Conservation (phyloP, 1,140 invertebrate species). For the Planococcus citri region DNA sequence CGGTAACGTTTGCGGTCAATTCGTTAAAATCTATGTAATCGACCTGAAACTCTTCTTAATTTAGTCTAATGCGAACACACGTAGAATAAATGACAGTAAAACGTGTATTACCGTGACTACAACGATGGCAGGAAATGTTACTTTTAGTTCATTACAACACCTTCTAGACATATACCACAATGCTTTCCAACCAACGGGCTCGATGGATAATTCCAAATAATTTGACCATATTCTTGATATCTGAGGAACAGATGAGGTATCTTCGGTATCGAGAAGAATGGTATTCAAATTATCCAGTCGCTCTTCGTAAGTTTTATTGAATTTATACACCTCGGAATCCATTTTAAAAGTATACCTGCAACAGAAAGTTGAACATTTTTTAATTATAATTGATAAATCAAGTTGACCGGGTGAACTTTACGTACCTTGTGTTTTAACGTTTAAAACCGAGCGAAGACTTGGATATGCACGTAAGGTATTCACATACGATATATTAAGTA, state of each 20-base stretch:
- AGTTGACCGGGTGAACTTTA: too few species aligned
- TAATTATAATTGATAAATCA: too few species aligned
- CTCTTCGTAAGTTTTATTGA: neutral
- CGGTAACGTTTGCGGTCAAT: neutral
- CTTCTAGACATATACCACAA: neutral
- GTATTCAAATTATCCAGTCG: neutral
- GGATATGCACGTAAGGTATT: too few species aligned
- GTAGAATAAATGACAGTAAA: too few species aligned
- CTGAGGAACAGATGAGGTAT: neutral
- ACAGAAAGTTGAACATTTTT: too few species aligned
- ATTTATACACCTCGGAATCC: neutral
- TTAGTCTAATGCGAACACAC: too few species aligned
- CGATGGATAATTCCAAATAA: neutral
- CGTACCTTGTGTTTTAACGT: too few species aligned
- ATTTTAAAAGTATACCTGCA: neutral
- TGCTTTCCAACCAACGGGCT: neutral
- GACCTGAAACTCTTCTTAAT: neutral
- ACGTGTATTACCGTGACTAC: slow-evolving; percentile 3
- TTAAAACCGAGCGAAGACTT: too few species aligned
- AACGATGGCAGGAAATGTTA: neutral
- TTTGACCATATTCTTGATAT: neutral
- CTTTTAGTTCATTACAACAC: neutral
- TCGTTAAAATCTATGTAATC: neutral
- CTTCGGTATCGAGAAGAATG: neutral
- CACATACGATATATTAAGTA: too few species aligned